Percentiles rank a stretch among this genome's conserved stretches.
Conservation (phyloP, 2,888 invertebrate species). For the Papilio protenor region DNA sequence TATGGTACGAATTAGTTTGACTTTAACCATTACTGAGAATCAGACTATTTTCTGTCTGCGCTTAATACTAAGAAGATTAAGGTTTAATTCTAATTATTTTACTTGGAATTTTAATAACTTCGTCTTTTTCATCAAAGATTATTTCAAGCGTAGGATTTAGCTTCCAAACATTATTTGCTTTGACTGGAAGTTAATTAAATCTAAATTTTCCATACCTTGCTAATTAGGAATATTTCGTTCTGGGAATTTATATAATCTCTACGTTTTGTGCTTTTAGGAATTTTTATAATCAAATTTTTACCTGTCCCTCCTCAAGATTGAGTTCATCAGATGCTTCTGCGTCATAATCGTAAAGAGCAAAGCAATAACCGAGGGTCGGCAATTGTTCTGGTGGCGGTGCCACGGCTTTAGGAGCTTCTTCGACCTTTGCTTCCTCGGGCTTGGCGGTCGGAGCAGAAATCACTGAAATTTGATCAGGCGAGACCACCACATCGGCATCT, state of each 20-base stretch:
- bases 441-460: conserved; percentile 85
- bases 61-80: background rate
- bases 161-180: background rate
- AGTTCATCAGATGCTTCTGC: conserved; percentile 95
- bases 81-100: background rate
- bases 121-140: background rate
- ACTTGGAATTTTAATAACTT: background rate
- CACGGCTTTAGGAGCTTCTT: conserved; percentile 52
- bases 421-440: conserved; percentile 64
- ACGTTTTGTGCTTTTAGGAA: background rate
- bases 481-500: conserved; percentile 88
- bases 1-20: background rate
- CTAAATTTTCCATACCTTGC: background rate
- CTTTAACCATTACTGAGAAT: background rate
- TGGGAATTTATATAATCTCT: background rate
- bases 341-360: conserved; percentile 97
- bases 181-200: conserved; percentile 3
- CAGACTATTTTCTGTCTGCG: background rate
- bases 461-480: conserved; percentile 88
- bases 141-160: background rate
- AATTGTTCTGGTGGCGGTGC: conserved; percentile 50
- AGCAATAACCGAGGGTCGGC: conserved; percentile 86
- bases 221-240: background rate
- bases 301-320: conserved; percentile 95
- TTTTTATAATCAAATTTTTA: conserved; percentile 55